phyloP scores from a whole-genome alignment of 2,113 vertebrate species.

The Glaucomys volans region DNA sequence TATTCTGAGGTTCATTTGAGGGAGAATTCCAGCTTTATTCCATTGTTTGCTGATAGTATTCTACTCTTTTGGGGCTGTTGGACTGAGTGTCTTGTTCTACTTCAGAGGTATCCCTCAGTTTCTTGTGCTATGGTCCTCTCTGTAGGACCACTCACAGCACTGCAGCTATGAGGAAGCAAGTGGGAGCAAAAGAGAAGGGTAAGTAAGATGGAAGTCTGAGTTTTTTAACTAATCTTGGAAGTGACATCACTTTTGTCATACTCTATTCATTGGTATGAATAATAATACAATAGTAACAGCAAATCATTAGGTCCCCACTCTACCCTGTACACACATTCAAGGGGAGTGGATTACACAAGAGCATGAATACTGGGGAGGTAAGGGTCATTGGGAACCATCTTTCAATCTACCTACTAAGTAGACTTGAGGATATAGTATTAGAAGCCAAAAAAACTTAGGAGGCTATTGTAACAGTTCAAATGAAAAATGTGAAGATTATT shows the following conservation, averaged over 20 bases:
- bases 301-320: neutral
- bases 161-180: neutral
- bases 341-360: neutral
- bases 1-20: neutral
- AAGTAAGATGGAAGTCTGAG: neutral
- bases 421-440: neutral
- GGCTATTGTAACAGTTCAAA: neutral
- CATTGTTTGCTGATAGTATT: neutral
- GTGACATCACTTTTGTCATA: neutral
- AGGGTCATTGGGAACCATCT: neutral
- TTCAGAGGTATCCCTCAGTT: neutral
- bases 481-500: neutral
- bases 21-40: neutral
- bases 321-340: neutral
- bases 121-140: neutral
- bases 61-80: neutral
- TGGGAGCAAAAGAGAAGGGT: neutral
- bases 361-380: neutral
- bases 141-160: neutral
- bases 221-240: neutral
- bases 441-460: neutral
- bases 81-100: neutral
- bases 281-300: too few relatives aligned
- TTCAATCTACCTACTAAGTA: neutral
- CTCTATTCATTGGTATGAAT: neutral